These are phyloP conservation scores for Malthinus flaveolus DNA, from an alignment of 2,888 invertebrate species.

Conservation along the genomic window DNA sequence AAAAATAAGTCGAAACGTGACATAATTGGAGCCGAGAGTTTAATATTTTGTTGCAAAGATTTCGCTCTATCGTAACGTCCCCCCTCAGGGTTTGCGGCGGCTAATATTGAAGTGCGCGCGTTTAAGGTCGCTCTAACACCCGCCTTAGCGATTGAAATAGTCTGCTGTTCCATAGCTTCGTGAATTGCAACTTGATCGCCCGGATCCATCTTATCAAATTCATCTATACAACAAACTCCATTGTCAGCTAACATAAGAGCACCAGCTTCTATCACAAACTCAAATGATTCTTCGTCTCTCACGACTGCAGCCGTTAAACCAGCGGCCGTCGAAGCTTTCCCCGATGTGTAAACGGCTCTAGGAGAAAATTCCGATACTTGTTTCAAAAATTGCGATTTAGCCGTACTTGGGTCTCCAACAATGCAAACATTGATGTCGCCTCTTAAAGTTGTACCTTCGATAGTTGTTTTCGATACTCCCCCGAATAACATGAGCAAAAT, in stretches of 20 bases:
- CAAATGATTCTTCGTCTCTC: conserved; percentile 94
- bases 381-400: conserved; percentile 96
- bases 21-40: conserved; percentile 96
- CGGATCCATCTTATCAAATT: conserved; percentile 99
- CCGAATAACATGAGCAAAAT: conserved; percentile 95
- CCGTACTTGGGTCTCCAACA: conserved; percentile 98
- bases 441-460: conserved; percentile 87
- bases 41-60: conserved; percentile 92
- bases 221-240: conserved; percentile 98
- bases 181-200: conserved; percentile 99
- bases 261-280: conserved; percentile 99
- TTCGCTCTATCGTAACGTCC: conserved; percentile 94
- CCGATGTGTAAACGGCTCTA: conserved; percentile 96
- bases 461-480: conserved; percentile 92
- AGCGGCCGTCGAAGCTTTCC: conserved; percentile 97
- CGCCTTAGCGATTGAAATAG: conserved; percentile 97
- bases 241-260: conserved; percentile 99
- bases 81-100: conserved; percentile 98
- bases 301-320: conserved; percentile 99
- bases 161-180: conserved; percentile 99
- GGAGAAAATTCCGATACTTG: conserved; percentile 93
- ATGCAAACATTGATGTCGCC: conserved; percentile 98
- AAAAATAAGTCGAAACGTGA: conserved; percentile 99
- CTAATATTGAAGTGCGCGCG: conserved; percentile 95
- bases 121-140: conserved; percentile 97